Base-by-base conservation (phyloP, 2,888 invertebrate species). In the Galerucella nymphaeae region DNA sequence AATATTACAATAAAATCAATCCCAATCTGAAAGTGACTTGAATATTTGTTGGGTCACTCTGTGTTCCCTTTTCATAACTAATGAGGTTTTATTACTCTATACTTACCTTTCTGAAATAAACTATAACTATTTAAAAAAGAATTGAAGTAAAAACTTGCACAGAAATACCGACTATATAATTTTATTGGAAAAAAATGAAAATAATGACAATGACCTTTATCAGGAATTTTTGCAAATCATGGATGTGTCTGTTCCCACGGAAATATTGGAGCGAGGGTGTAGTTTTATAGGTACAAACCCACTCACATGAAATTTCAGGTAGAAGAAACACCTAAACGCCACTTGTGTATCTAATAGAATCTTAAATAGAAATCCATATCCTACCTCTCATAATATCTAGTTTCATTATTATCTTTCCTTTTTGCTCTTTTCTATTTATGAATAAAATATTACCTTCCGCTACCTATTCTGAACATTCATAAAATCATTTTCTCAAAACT, bases 261-360 rank as follows among this genome's bases (percentile, higher is more conserved):
- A 59, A 38, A 59, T 23, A 42, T 23, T 48, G 42, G 20, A 59
- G 59, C 50, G 66, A 67, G 66, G 66, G 66, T 58, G 66, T 57
- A 67, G 23, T 58, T 58, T 20, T 42, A 58, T 45, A 67, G 14
- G 41, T 58, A 58, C 11, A 45, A 13, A 45, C 30, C 23, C 20
- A 57, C 30, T 13, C 20, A 57, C 55, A 42, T 66, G 30, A 67
- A 68, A 62, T 68, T 30, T 62, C 68, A 68, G 68, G 68, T 68
- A 68, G 68, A 68, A 38, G n/a, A n/a, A 62, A 53, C 20, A 53
- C 53, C 53, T 9, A 41, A 68, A 68, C 61, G 68, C 68, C 68
- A 68, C 68, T 68, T 68, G 61, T 68, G 68, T 68, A 68, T 68
- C 68, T 68, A 68, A 68, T 48, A 48, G 13, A 53, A 68, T 50